Evolutionary conservation across 2,888 invertebrate genomes (phyloP).

Genomic region (Tenthredo mesomela): DNA sequence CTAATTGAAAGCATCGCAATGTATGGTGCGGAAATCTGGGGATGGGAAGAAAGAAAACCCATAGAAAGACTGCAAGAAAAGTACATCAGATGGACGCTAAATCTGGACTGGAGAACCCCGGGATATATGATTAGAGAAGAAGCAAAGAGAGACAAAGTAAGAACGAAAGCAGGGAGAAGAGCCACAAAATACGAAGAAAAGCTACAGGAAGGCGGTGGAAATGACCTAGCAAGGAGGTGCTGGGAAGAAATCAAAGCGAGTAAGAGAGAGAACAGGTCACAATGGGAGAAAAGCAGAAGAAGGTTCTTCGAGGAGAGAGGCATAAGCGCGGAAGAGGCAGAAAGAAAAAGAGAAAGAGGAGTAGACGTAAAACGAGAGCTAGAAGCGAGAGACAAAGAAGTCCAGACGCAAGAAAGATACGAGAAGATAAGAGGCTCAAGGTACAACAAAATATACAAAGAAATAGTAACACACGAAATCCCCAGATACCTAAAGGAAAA

Average conservation of each 20-base stretch:
- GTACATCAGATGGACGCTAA: background rate
- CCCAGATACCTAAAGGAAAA: no score
- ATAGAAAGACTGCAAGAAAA: constrained; percentile 10
- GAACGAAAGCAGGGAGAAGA: background rate
- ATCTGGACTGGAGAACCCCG: background rate
- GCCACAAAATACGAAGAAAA: background rate
- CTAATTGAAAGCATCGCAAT: constrained; percentile 28
- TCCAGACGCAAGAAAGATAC: background rate
- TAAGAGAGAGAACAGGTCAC: background rate
- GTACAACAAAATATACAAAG: no score
- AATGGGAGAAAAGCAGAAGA: background rate
- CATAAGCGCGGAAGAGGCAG: no score
- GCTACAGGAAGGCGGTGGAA: background rate
- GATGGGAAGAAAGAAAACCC: constrained; percentile 23
- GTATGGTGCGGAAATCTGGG: constrained; percentile 52
- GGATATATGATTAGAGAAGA: background rate
- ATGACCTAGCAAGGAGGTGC: background rate
- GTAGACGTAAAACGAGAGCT: background rate
- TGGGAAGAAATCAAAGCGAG: background rate
- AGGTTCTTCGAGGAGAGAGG: background rate
- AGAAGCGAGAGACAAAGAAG: background rate
- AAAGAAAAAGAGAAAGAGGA: background rate
- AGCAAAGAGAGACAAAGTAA: background rate
- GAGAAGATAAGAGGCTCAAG: no score
- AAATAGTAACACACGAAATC: no score